Evolutionary conservation across 2,888 invertebrate genomes (phyloP).

Genomic region (Eustalomyia histrio): DNA sequence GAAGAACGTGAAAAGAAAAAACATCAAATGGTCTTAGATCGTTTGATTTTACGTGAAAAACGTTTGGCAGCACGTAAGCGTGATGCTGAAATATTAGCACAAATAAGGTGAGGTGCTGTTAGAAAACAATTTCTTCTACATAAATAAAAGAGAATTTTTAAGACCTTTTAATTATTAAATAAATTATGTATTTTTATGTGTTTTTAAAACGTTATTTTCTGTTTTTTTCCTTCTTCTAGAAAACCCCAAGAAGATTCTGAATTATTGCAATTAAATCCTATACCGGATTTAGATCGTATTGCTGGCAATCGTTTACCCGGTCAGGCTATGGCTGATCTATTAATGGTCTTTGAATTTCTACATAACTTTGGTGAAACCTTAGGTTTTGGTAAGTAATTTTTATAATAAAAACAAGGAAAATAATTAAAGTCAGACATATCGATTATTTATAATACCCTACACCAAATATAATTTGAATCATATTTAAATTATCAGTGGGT

Average conservation of each 20-base stretch:
- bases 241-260: slow-evolving; percentile 96
- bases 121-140: slow-evolving; percentile 18
- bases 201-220: neutral
- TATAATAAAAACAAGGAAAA: slow-evolving; percentile 17
- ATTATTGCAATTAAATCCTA: slow-evolving; percentile 85
- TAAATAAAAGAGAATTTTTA: neutral
- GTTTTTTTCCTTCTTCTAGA: slow-evolving; percentile 77
- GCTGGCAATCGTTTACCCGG: slow-evolving; percentile 90
- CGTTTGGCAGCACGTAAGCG: slow-evolving; percentile 87
- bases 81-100: slow-evolving; percentile 85
- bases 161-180: neutral
- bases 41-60: slow-evolving; percentile 91
- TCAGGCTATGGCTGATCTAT: slow-evolving; percentile 92
- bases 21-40: slow-evolving; percentile 87
- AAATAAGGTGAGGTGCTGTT: slow-evolving; percentile 81
- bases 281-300: slow-evolving; percentile 88
- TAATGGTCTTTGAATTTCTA: slow-evolving; percentile 98
- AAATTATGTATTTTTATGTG: neutral
- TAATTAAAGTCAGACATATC: no score
- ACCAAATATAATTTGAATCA: neutral
- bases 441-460: no score
- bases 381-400: slow-evolving; percentile 88
- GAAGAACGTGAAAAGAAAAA: slow-evolving; percentile 90
- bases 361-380: slow-evolving; percentile 97
- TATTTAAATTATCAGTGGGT: neutral